These are phyloP conservation scores for Garrulus glandarius DNA, from an alignment of 2,797 vertebrate genomes.

Conservation along the genomic window DNA sequence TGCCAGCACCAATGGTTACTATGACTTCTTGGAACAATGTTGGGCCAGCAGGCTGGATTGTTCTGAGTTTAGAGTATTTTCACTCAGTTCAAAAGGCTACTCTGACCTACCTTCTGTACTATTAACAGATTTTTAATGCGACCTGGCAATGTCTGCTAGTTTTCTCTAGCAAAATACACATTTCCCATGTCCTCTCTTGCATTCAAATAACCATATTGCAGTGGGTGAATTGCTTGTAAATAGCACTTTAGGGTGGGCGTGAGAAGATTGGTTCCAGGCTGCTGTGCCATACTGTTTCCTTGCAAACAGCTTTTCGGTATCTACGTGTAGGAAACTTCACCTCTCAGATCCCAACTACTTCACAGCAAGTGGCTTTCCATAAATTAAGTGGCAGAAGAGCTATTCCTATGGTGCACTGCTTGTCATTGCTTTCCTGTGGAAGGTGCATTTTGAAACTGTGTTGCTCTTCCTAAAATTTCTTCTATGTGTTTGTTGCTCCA, in stretches of 20 bases:
- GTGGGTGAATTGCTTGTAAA: constrained; percentile 73
- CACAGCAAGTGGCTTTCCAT: constrained; percentile 9
- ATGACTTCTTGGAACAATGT: neutral
- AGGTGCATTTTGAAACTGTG: neutral
- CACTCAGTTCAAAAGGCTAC: neutral
- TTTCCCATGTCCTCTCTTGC: constrained; percentile 38
- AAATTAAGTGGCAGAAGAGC: neutral
- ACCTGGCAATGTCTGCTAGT: neutral
- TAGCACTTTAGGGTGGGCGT: constrained; percentile 52
- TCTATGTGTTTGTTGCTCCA: neutral
- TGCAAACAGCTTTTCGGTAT: constrained; percentile 57
- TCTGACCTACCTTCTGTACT: neutral
- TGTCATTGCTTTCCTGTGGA: neutral
- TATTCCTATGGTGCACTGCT: neutral
- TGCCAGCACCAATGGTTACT: neutral
- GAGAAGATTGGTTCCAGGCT: constrained; percentile 53
- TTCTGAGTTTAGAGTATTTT: neutral
- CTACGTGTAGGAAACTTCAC: neutral
- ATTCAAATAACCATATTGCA: constrained; percentile 65
- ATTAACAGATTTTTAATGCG: constrained; percentile 7
- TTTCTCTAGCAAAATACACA: constrained; percentile 8
- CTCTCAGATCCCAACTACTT: constrained; percentile 8
- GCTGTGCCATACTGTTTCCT: constrained; percentile 45
- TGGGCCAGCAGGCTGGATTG: neutral
- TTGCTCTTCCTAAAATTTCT: neutral